Evolutionary conservation across 1,140 invertebrate species (phyloP), one percentile per base, ranked within the genome.

Genomic region (Drosophila nasuta): DNA sequence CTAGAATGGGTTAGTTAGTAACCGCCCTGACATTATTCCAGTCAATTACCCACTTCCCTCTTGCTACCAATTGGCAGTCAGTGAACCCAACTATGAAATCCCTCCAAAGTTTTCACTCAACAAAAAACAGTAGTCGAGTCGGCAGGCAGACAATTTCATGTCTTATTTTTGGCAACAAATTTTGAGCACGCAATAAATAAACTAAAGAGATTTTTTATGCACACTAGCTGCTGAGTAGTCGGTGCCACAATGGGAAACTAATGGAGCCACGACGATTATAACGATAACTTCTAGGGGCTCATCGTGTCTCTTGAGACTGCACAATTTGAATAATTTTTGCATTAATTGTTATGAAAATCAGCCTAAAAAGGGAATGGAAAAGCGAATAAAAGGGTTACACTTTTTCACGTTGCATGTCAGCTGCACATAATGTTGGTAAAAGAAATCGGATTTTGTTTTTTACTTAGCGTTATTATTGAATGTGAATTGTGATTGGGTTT

Each of bases 321-420:
- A 67, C 74, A 81, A 89, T 89, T 89, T 89, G 85, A 73, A 77
- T 89, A 89, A 89, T 86, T 89, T 89, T 65, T 74, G 85, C 86
- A 90, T 89, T 88, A 89, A 89, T 89, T 81, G 71, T 79, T 85
- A 69, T 73, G 74, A 81, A 85, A 83, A 89, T 74, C 20, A 15
- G 20, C 7, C 1, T n/a, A 33, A 8, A 20, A 3, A 43, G 48
- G 52, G 38, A 10, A 3, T 33, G 49, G 49, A 8, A 51, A 51
- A 25, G 46, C 15, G 8, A 5, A 56, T 59, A 20, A 33, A 41
- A n/a, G 45, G 48, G 28, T 38, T 13, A 10, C 11, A 69, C 56
- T 56, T 58, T 33, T 49, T 67, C 59, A 60, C 66, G 77, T 88
- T 89, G 85, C 85, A 89, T 88, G 85, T 88, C 86, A 89, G 70